These are phyloP conservation scores for Formica selysi DNA, from an alignment of 1,140 invertebrate genomes.

Conservation along the genomic window DNA sequence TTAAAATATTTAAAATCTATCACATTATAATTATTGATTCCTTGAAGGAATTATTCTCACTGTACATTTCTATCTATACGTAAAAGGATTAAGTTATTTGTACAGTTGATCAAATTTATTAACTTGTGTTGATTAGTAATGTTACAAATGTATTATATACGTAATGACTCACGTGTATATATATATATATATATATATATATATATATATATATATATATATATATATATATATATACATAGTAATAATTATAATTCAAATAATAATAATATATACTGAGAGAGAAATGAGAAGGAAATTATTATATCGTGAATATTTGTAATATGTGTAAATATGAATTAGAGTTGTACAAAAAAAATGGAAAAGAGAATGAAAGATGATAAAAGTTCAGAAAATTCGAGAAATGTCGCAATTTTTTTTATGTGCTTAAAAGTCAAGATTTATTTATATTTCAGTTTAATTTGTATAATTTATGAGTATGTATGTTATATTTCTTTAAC, in stretches of 20 bases:
- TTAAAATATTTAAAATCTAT: conserved; percentile 5
- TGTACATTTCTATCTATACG: neutral
- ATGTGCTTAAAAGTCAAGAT: neutral
- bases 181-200: too few relatives aligned
- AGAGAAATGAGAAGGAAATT: neutral
- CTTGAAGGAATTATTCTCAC: neutral
- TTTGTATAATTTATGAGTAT: conserved; percentile 55
- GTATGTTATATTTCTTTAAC: conserved; percentile 68
- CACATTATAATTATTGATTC: neutral
- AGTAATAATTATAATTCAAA: conserved; percentile 23
- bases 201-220: too few relatives aligned
- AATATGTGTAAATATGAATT: conserved; percentile 40
- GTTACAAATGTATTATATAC: neutral
- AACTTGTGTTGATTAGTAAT: neutral
- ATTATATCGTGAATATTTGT: conserved; percentile 15
- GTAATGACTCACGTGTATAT: neutral
- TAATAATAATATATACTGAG: neutral
- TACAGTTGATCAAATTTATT: conserved; percentile 12
- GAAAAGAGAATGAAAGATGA: neutral
- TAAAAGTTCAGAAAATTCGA: neutral
- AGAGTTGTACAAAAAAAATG: neutral
- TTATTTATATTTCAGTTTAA: conserved; percentile 34
- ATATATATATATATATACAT: too few relatives aligned
- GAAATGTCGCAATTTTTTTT: neutral
- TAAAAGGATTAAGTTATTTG: neutral